Evolutionary conservation across 2,797 vertebrate species (phyloP).

Genomic region (Bradypus variegatus): DNA sequence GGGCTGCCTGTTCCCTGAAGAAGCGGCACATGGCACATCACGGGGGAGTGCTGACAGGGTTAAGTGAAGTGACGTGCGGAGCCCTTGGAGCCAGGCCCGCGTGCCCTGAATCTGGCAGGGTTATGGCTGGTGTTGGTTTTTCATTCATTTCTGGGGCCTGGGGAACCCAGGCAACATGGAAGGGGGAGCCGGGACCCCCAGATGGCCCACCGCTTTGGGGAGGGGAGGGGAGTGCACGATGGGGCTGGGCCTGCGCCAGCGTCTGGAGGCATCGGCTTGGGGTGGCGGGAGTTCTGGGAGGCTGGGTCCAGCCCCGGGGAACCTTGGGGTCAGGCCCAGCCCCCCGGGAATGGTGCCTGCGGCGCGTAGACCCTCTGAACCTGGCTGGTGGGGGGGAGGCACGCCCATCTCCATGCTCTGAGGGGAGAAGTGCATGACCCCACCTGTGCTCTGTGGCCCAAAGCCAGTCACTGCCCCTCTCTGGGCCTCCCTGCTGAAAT

Average conservation of each 20-base stretch:
- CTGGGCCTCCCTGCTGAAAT: background rate
- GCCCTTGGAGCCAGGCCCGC: fast-evolving
- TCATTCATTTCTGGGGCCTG: background rate
- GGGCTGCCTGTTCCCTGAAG: background rate
- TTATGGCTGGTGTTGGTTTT: background rate
- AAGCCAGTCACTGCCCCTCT: background rate
- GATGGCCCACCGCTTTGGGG: background rate
- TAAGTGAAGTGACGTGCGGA: background rate
- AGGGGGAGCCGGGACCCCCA: background rate
- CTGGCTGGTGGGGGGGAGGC: background rate
- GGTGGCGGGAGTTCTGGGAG: background rate
- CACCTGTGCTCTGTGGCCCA: background rate
- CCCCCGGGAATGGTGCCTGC: background rate
- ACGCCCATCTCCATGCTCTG: background rate
- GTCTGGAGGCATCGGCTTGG: background rate
- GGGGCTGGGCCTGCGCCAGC: background rate
- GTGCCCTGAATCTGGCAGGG: background rate
- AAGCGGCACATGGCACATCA: too few species aligned
- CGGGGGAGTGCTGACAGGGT: background rate
- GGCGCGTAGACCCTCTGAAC: background rate
- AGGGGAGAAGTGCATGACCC: background rate
- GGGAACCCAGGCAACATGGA: background rate
- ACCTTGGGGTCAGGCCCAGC: background rate
- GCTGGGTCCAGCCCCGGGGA: background rate
- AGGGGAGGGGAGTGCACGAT: background rate